These are phyloP conservation scores for Leucophora obtusa DNA, from an alignment of 2,888 invertebrate genomes.

Conservation along the genomic window DNA sequence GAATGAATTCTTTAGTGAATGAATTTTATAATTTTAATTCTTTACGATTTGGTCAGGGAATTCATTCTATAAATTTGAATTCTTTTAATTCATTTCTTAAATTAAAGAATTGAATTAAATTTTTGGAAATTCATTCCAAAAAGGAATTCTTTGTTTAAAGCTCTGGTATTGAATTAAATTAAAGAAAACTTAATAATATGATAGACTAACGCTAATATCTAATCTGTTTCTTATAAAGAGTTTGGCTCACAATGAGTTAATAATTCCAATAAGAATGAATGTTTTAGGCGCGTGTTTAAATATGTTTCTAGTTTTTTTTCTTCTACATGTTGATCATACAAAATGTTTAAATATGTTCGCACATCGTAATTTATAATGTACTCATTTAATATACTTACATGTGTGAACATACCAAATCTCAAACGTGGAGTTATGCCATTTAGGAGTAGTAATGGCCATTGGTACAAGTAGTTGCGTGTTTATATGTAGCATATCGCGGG, in stretches of 20 bases:
- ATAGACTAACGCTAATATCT: no score
- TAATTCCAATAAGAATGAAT: constrained; percentile 19
- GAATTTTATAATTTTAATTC: no score
- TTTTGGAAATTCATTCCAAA: no score
- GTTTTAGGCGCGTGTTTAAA: constrained; percentile 28
- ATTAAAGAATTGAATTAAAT: no score
- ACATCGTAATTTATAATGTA: constrained; percentile 69
- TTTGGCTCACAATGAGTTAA: background rate
- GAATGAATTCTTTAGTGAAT: no score
- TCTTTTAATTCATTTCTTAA: no score
- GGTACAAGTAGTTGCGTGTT: constrained; percentile 11
- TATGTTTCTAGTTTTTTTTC: constrained; percentile 30
- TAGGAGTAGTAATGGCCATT: background rate
- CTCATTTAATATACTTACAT: constrained; percentile 3
- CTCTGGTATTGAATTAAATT: no score
- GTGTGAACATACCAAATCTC: constrained; percentile 4
- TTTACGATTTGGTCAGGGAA: no score
- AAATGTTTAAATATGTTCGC: constrained; percentile 68
- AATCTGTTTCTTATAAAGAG: no score
- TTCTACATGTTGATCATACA: constrained; percentile 37
- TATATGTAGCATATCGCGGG: background rate
- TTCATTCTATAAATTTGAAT: no score
- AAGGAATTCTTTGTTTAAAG: no score
- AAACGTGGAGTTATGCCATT: background rate
- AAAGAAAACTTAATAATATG: no score